phyloP scores from a whole-genome alignment of 2,113 vertebrate species.

The Nansenia antarctica region DNA sequence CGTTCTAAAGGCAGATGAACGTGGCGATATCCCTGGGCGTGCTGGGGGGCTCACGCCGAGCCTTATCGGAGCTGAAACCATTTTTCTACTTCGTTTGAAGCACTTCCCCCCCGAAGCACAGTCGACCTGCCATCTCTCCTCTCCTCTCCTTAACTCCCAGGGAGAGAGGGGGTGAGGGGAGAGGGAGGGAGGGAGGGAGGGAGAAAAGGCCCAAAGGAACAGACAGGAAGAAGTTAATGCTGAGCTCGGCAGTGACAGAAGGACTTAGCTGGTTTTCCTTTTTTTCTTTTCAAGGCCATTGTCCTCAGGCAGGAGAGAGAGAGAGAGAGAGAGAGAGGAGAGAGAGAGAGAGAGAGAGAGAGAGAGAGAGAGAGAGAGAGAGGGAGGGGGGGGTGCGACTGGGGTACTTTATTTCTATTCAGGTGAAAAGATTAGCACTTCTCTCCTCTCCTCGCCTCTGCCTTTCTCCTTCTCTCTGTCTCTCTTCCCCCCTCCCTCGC shows the following conservation, averaged over 20 bases:
- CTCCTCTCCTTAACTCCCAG: conserved; percentile 11
- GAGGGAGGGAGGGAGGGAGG: conserved; percentile 8
- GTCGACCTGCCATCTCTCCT: conserved; percentile 62
- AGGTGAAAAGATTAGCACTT: conserved; percentile 78
- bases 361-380: not conserved
- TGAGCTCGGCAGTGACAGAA: conserved; percentile 78
- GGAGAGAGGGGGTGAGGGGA: not conserved
- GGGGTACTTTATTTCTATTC: conserved; percentile 62
- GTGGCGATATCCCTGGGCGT: conserved; percentile 82
- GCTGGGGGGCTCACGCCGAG: conserved; percentile 61
- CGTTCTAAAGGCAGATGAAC: conserved; percentile 83
- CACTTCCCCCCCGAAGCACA: conserved; percentile 95
- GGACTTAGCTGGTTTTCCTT: conserved; percentile 77
- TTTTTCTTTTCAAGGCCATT: conserved; percentile 53
- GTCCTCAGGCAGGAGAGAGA: conserved; percentile 65
- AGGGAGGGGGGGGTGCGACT: too few relatives aligned
- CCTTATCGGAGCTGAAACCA: conserved; percentile 92
- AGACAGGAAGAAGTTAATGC: conserved; percentile 86
- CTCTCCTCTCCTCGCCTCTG: conserved; percentile 56
- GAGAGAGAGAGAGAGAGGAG: not conserved
- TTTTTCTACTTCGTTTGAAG: conserved; percentile 82
- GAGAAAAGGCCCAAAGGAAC: conserved; percentile 61
- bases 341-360: not conserved
- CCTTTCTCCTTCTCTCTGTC: conserved; percentile 56
- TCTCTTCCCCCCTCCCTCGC: conserved; percentile 42